Evolutionary conservation across 2,888 invertebrate genomes (phyloP).

Genomic region (Ophioninae sp.): DNA sequence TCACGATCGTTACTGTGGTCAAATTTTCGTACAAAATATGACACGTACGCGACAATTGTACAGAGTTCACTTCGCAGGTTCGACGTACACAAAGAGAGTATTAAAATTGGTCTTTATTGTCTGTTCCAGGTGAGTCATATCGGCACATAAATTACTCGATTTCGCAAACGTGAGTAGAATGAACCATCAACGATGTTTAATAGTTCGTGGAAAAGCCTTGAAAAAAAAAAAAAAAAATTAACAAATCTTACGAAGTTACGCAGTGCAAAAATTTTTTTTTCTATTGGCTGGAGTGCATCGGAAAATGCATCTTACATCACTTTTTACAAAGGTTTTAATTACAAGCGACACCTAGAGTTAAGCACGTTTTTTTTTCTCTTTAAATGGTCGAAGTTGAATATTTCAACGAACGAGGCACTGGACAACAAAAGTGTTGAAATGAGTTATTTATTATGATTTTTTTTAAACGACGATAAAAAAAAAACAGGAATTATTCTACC

Average conservation of each 20-base stretch:
- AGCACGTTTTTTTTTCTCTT: neutral
- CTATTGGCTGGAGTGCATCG: neutral
- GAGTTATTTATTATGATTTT: too few relatives aligned
- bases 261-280: slow-evolving; percentile 1
- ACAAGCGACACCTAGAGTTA: neutral
- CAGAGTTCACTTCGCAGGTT: neutral
- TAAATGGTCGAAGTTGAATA: neutral
- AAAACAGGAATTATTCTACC: too few relatives aligned
- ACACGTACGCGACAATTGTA: neutral
- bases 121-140: slow-evolving; percentile 61
- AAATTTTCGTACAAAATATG: slow-evolving; percentile 3
- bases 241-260: neutral
- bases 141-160: slow-evolving; percentile 5
- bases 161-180: slow-evolving; percentile 57
- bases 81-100: slow-evolving; percentile 2
- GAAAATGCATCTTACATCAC: neutral
- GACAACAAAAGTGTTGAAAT: too few relatives aligned
- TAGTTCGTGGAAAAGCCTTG: slow-evolving; percentile 14
- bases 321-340: neutral
- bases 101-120: slow-evolving; percentile 45
- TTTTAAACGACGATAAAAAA: too few relatives aligned
- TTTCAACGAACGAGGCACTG: too few relatives aligned
- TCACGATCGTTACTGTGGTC: neutral
- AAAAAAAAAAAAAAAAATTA: slow-evolving; percentile 2
- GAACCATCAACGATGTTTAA: slow-evolving; percentile 22